Percentiles rank a stretch among this genome's conserved stretches.
These are phyloP conservation scores for Australoheros scitulus DNA, from an alignment of 2,113 vertebrate genomes.

Conservation along the genomic window DNA sequence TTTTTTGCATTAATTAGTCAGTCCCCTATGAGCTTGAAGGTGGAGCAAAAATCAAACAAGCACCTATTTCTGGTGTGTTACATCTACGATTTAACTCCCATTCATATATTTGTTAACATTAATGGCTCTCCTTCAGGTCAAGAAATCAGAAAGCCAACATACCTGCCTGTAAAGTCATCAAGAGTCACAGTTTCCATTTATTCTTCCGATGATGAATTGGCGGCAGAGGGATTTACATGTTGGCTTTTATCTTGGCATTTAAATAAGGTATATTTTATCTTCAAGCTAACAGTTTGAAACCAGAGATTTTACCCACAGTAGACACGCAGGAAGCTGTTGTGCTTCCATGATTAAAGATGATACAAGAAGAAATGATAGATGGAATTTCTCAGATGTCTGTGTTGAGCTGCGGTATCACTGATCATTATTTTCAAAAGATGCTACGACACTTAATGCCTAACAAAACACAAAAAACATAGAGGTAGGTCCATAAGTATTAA, in stretches of 20 bases:
- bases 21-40: background rate
- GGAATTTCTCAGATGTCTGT: background rate
- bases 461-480: background rate
- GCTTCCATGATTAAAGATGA: slow-evolving; percentile 6
- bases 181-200: background rate
- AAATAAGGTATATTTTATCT: slow-evolving; percentile 40
- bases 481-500: background rate
- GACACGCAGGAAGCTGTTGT: slow-evolving; percentile 27
- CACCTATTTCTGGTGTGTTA: background rate
- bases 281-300: background rate
- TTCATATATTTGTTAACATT: background rate
- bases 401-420: background rate
- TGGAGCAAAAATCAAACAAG: background rate
- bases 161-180: slow-evolving; percentile 18
- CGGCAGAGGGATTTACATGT: slow-evolving; percentile 16
- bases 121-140: background rate
- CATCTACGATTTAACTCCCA: background rate
- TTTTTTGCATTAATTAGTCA: no score
- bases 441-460: background rate
- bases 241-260: slow-evolving; percentile 29
- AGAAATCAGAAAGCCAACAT: background rate
- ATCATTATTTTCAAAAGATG: background rate
- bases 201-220: slow-evolving; percentile 26
- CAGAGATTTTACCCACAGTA: background rate
- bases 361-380: slow-evolving; percentile 13